phyloP scores from a whole-genome alignment of 30 jellyfish, hydroid and myxozoan genomes.

The Cassiopea xamachana region DNA sequence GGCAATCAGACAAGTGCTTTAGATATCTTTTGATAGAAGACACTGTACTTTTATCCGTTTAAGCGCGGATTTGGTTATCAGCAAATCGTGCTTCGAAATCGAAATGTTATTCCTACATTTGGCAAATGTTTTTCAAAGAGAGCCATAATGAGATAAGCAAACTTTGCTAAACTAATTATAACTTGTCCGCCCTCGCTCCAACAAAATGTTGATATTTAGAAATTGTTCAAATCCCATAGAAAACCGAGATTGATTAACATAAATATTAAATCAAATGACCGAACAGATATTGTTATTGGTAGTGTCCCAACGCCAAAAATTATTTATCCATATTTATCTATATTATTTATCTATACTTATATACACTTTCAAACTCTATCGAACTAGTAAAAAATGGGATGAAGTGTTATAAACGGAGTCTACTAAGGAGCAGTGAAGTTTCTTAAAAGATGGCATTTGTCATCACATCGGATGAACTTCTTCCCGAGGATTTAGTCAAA shows the following conservation, averaged over 20 bases:
- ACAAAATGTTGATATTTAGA: slow-evolving; percentile 55
- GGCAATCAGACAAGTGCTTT: slow-evolving; percentile 59
- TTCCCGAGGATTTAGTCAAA: slow-evolving; percentile 36
- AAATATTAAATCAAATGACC: slow-evolving; percentile 59
- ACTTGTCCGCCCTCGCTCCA: slow-evolving; percentile 66
- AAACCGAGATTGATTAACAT: slow-evolving; percentile 63
- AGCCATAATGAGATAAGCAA: slow-evolving; percentile 61
- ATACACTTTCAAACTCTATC: slow-evolving; percentile 57
- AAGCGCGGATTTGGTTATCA: slow-evolving; percentile 63
- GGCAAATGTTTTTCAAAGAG: slow-evolving; percentile 63
- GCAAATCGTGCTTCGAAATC: slow-evolving; percentile 47
- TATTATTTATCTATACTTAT: slow-evolving; percentile 39
- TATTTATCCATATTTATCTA: slow-evolving; percentile 26
- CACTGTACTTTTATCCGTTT: slow-evolving; percentile 55
- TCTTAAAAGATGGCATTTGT: slow-evolving; percentile 41
- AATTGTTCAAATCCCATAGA: slow-evolving; percentile 55
- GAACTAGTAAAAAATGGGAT: slow-evolving; percentile 37
- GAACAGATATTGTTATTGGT: slow-evolving; percentile 52
- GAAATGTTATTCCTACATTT: slow-evolving; percentile 59
- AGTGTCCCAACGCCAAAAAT: slow-evolving; percentile 38
- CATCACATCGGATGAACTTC: slow-evolving; percentile 43
- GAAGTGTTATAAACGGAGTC: slow-evolving; percentile 35
- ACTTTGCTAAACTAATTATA: slow-evolving; percentile 63
- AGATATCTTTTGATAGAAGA: slow-evolving; percentile 52
- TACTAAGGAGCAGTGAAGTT: background rate